A percentile compares a stretch with the other conserved stretches of the same genome.
Conservation (phyloP, 2,113 vertebrate genomes). For the Rhabdomys dilectus region DNA sequence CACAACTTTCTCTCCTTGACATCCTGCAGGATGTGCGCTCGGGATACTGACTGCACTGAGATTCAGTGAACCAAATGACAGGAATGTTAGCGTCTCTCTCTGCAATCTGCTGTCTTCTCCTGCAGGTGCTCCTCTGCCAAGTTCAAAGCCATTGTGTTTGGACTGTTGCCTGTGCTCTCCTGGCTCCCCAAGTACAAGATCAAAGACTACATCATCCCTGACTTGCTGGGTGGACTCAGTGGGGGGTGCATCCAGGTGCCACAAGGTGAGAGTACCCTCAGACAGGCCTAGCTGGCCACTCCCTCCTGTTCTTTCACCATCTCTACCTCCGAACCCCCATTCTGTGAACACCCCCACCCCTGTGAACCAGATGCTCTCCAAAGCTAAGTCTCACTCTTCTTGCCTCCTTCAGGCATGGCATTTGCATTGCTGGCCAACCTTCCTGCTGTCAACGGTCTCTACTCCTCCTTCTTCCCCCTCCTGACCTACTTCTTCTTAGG, state of each 20-base stretch:
- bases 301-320: neutral
- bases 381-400: neutral
- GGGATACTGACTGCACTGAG: neutral
- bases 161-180: constrained; percentile 91
- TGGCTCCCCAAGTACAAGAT: constrained; percentile 95
- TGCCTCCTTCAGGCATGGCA: constrained; percentile 91
- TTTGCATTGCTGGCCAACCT: constrained; percentile 95
- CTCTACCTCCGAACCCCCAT: neutral
- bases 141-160: constrained; percentile 87
- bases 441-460: constrained; percentile 95
- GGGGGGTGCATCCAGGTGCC: constrained; percentile 95
- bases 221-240: constrained; percentile 93
- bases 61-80: too few species aligned
- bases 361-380: fast-evolving
- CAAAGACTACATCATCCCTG: constrained; percentile 91
- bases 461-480: constrained; percentile 96
- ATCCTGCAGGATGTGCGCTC: neutral
- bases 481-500: constrained; percentile 95
- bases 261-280: constrained; percentile 88
- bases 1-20: neutral
- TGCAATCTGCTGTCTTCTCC: neutral
- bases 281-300: neutral
- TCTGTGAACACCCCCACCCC: neutral
- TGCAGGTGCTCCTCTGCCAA: constrained; percentile 91
- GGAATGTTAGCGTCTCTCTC: too few species aligned